Conservation (phyloP, 35 echinoderm and acorn worm species). For the Acanthaster planci region DNA sequence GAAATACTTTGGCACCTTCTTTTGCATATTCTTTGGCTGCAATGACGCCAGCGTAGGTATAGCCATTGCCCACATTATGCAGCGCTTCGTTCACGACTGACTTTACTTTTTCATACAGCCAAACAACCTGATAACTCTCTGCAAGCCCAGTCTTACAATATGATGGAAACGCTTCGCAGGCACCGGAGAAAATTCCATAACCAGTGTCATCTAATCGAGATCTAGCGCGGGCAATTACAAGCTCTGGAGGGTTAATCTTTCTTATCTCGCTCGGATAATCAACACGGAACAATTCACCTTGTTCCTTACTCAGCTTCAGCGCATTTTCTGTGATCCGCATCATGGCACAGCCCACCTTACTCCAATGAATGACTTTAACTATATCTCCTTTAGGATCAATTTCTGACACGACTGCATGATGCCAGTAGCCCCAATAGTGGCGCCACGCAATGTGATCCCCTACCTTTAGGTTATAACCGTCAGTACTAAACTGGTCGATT, state of each 20-base stretch:
- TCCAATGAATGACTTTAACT: slow-evolving; percentile 32
- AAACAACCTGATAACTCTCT: neutral
- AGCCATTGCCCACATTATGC: neutral
- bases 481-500: neutral
- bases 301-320: neutral
- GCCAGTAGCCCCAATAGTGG: slow-evolving; percentile 31
- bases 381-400: neutral
- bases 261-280: slow-evolving; percentile 16
- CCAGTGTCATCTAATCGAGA: slow-evolving; percentile 26
- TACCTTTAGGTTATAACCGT: neutral
- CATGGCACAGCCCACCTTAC: neutral
- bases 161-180: slow-evolving; percentile 57
- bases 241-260: slow-evolving; percentile 9
- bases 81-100: neutral
- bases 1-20: neutral
- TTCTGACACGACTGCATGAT: slow-evolving; percentile 51
- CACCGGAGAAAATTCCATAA: slow-evolving; percentile 12
- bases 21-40: neutral
- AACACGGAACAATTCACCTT: slow-evolving; percentile 27
- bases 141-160: slow-evolving; percentile 49
- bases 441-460: slow-evolving; percentile 59
- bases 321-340: neutral
- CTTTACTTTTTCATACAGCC: slow-evolving; percentile 5
- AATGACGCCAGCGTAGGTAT: neutral
- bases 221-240: slow-evolving; percentile 45